Percentiles rank a stretch among this genome's conserved stretches.
phyloP scores from a whole-genome alignment of 1,140 invertebrate species.

The Bicyclus anynana region DNA sequence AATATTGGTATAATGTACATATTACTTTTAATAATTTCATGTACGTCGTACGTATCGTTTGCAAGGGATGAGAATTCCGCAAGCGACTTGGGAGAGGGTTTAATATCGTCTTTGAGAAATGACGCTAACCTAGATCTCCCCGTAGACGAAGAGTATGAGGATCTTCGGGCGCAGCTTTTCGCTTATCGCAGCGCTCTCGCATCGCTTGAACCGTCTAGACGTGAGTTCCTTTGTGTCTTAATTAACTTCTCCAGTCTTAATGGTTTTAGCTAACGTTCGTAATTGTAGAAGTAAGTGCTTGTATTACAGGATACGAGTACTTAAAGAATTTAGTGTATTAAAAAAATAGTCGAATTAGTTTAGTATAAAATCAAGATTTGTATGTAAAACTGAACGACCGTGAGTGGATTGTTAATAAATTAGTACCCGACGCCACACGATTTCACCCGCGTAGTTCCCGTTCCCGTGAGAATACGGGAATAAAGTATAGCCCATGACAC shows the following conservation, averaged over 20 bases:
- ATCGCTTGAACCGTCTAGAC: conserved; percentile 38
- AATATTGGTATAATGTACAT: conserved; percentile 39
- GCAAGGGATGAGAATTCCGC: conserved; percentile 21
- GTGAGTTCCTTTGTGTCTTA: conserved; percentile 33
- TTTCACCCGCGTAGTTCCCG: too few relatives aligned
- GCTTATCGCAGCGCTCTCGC: conserved; percentile 58
- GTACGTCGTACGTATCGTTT: conserved; percentile 13
- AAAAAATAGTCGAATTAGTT: too few relatives aligned
- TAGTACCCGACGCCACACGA: too few relatives aligned
- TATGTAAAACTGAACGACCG: too few relatives aligned
- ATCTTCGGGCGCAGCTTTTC: conserved; percentile 58
- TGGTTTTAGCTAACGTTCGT: background rate
- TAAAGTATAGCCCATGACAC: too few relatives aligned
- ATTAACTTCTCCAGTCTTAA: background rate
- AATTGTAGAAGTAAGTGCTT: background rate
- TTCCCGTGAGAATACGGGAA: too few relatives aligned
- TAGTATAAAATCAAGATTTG: too few relatives aligned
- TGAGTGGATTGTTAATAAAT: too few relatives aligned
- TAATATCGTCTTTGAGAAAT: conserved; percentile 41
- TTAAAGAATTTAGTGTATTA: too few relatives aligned
- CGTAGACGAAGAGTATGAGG: conserved; percentile 62
- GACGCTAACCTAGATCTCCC: conserved; percentile 60
- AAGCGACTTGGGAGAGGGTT: conserved; percentile 34
- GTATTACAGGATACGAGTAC: too few relatives aligned
- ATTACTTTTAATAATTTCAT: conserved; percentile 36